Evolutionary conservation across 2,888 invertebrate species (phyloP).

Genomic region (Seira musarum): DNA sequence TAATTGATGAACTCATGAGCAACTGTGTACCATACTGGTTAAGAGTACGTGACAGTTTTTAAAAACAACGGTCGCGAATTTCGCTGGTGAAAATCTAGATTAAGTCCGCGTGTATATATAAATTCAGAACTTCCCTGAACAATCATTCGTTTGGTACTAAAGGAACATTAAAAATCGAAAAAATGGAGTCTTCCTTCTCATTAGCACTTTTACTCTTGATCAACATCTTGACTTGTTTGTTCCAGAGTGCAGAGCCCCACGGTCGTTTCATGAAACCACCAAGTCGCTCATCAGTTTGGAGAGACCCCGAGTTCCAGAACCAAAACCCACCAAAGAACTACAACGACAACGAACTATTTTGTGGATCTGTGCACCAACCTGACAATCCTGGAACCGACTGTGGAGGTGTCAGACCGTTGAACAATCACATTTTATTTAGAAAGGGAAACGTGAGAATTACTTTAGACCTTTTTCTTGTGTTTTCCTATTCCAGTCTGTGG

Average conservation of each 20-base stretch:
- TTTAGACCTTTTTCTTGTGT: neutral
- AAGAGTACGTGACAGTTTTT: no score
- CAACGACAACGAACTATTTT: slow-evolving; percentile 56
- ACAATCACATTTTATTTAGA: neutral
- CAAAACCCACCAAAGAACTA: slow-evolving; percentile 51
- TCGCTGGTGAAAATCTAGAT: no score
- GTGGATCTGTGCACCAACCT: slow-evolving; percentile 50
- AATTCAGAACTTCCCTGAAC: no score
- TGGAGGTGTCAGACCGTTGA: slow-evolving; percentile 30
- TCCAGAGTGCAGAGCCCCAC: slow-evolving; percentile 24
- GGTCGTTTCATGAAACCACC: slow-evolving; percentile 58
- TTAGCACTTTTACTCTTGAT: neutral
- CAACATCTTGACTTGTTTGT: neutral
- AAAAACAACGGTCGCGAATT: no score
- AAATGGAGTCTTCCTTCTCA: no score
- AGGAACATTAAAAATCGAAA: no score
- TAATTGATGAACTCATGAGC: no score
- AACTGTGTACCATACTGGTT: no score
- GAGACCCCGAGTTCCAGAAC: slow-evolving; percentile 42
- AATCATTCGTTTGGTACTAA: no score
- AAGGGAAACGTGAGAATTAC: slow-evolving; percentile 22
- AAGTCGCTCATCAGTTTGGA: slow-evolving; percentile 56
- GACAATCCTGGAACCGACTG: slow-evolving; percentile 58
- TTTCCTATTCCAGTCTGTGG: slow-evolving; percentile 56
- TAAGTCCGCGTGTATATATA: no score